Evolutionary conservation across 2,888 invertebrate genomes (phyloP), one percentile per base, ranked within the genome.

Genomic region (Rutpela maculata): DNA sequence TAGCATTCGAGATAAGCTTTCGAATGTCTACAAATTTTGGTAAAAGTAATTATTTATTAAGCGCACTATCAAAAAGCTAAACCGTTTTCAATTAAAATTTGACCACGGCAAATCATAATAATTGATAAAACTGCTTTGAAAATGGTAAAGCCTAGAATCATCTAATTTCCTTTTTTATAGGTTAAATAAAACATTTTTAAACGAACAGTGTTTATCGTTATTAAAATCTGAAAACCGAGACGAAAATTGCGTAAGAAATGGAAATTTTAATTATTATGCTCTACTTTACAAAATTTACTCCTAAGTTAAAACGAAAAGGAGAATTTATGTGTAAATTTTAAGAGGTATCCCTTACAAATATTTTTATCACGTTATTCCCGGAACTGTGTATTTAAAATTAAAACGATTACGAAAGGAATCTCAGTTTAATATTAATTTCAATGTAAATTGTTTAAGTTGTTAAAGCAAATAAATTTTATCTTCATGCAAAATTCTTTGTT

Each of bases 151-250:
- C 67, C 31, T 75, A 66, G 57, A 66, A 75, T 62, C 66, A 60
- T 73, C 73, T 70, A 76, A 76, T 76, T 78, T 78, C 70, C 78
- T 78, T 57, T 17, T 60, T 35, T 76, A 38, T 31, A 62, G 76
- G 59, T 74, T 71, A 74, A 78, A 78, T 78, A 68, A 75, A 79
- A 77, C 75, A 79, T 73, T 79, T 79, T 76, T 78, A 71, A 71
- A 77, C 65, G 66, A 70, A 77, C 76, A 71, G 63, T 70, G 65
- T 77, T 77, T 80, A 80, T 80, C 77, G 65, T 80, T 80, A 78
- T 80, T 80, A 77, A 78, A 80, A 80, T 80, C 78, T 78, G 70
- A 74, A 77, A 78, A 78, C 78, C 75, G 60, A 66, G 78, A 75
- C 50, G 69, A 73, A 76, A 80, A 74, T 77, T 80, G 74, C 75